Percentiles rank a stretch among this genome's conserved stretches.
Conservation (phyloP, 1,140 invertebrate species). For the Rhyzopertha dominica region DNA sequence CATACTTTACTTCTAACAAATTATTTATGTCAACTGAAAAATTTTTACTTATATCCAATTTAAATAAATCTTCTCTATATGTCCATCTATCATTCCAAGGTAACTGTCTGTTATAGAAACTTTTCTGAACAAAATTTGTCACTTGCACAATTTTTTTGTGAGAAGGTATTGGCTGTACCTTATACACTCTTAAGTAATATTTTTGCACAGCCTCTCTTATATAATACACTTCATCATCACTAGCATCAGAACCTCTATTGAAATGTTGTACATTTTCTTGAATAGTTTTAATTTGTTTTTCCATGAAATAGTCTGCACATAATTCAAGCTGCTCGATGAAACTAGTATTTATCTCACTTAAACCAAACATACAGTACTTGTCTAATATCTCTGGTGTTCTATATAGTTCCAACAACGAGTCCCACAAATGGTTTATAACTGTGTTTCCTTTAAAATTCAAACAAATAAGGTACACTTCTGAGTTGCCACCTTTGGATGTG, state of each 20-base stretch:
- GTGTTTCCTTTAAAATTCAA: slow-evolving; percentile 55
- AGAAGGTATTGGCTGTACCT: slow-evolving; percentile 21
- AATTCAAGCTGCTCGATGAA: slow-evolving; percentile 66
- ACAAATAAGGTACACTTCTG: slow-evolving; percentile 86
- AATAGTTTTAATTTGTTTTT: slow-evolving; percentile 60
- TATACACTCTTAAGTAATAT: slow-evolving; percentile 26
- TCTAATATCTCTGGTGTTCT: slow-evolving; percentile 32
- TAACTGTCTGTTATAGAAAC: not conserved
- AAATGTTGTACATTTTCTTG: slow-evolving; percentile 58
- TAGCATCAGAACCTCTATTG: slow-evolving; percentile 48
- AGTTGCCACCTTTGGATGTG: slow-evolving; percentile 90
- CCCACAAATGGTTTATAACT: slow-evolving; percentile 45
- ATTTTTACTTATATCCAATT: too few species aligned
- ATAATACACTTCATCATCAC: slow-evolving; percentile 23
- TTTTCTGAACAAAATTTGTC: slow-evolving; percentile 12
- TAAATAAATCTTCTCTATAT: not conserved
- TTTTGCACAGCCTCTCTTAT: slow-evolving; percentile 28
- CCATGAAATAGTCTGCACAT: slow-evolving; percentile 60
- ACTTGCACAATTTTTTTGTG: slow-evolving; percentile 17
- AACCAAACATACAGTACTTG: slow-evolving; percentile 54
- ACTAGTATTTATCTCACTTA: slow-evolving; percentile 55
- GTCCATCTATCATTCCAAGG: not conserved
- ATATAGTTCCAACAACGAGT: slow-evolving; percentile 50
- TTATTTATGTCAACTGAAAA: too few species aligned
- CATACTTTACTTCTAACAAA: too few species aligned